Base-by-base conservation (phyloP, 2,888 invertebrate species). In the Drosophila gaucha region DNA sequence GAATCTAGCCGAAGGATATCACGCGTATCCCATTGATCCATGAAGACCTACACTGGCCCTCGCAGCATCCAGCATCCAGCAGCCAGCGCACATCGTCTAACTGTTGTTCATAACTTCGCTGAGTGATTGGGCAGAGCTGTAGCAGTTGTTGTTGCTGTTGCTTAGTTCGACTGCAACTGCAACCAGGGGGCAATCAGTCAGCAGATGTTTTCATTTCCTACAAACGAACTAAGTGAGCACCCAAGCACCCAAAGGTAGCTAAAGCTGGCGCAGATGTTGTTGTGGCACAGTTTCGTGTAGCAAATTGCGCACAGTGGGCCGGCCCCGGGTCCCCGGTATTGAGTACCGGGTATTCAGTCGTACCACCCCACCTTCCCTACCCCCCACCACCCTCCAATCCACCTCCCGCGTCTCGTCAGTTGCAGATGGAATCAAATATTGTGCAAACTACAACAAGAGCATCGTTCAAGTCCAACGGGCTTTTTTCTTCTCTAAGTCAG, bases 11-110 rank as follows among this genome's bases (percentile, higher is more conserved):
- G 90, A 90, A 89, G 91, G 91, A 91, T 86, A 91, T 91, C 91
- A 91, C 91, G 91, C 91, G 91, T 90, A 90, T 89, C 90, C 90
- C 90, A 90, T 90, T 90, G 90, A 89, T 90, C 90, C 90, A 89
- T 90, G 89, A 89, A 90, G 90, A 90, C 90, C 90, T 86, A 89
- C 80, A 85, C 60, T 16, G 60, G 63, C 67, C 68, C 65, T 68
- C 77, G 60, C 60, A 43, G 66, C 44, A 51, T 26, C 36, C 18
- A 8, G 55, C 36, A 46, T 35, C 14, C 55, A 44, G 60, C 69
- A 57, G 59, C 67, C 51, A 49, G 41, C 31, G 22, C 57, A 46
- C 63, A 52, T 46, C 67, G 75, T 63, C 85, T 84, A 85, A 85
- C 84, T 85, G 87, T 85, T 71, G 84, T 85, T 85, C 84, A 85